phyloP scores from a whole-genome alignment of 2,113 vertebrate genomes.

The Stegostoma tigrinum region DNA sequence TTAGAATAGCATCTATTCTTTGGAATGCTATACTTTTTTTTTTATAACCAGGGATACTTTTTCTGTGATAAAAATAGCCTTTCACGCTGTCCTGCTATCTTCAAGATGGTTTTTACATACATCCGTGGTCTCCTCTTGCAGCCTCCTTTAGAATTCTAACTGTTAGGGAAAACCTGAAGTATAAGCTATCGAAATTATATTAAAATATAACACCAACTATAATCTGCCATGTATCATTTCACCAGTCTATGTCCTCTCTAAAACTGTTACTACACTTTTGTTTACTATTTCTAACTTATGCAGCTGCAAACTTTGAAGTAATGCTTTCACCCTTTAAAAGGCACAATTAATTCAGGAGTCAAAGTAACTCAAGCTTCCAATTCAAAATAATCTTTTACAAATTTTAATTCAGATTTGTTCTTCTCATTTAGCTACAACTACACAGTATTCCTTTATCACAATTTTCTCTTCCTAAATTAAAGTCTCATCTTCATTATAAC shows the following conservation, averaged over 20 bases:
- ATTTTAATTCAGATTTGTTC: not conserved
- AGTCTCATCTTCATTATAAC: not conserved
- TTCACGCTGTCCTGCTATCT: not conserved
- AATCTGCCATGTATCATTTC: not conserved
- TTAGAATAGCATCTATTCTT: too few species aligned
- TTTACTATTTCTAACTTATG: not conserved
- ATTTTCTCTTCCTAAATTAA: not conserved
- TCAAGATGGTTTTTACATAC: not conserved
- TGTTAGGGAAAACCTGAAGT: not conserved
- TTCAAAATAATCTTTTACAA: not conserved
- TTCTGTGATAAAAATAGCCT: not conserved
- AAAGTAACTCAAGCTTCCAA: not conserved
- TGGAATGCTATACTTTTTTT: too few species aligned
- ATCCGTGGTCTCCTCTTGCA: not conserved
- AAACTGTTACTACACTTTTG: not conserved
- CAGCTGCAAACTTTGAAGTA: not conserved
- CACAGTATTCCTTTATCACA: not conserved
- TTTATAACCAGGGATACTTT: not conserved
- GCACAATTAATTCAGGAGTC: not conserved
- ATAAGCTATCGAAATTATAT: not conserved
- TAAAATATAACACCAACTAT: too few species aligned
- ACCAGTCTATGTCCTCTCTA: not conserved
- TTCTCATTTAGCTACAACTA: not conserved
- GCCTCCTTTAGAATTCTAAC: not conserved
- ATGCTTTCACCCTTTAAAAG: not conserved